Evolutionary conservation across 2,113 vertebrate genomes (phyloP).

Genomic region (Anarrhichthys ocellatus): DNA sequence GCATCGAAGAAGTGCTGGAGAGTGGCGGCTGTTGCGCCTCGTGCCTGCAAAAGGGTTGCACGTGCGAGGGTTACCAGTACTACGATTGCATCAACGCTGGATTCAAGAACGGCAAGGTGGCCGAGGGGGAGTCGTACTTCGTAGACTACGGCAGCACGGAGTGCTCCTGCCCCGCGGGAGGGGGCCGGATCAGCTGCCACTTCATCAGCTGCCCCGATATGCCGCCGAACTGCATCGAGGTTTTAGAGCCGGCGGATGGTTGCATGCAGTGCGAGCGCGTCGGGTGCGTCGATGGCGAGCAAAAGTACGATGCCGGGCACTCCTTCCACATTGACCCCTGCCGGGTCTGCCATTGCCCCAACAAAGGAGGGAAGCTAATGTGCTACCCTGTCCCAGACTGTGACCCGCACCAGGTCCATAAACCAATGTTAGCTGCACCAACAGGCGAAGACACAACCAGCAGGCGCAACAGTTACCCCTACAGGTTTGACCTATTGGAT

Average conservation of each 20-base stretch:
- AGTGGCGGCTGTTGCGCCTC: constrained; percentile 87
- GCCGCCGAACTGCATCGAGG: constrained; percentile 91
- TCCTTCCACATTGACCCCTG: constrained; percentile 90
- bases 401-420: constrained; percentile 33
- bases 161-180: constrained; percentile 91
- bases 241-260: constrained; percentile 85
- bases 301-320: constrained; percentile 91
- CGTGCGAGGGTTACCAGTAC: constrained; percentile 95
- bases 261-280: constrained; percentile 91
- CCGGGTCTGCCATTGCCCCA: constrained; percentile 92
- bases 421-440: constrained; percentile 56
- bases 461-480: constrained; percentile 74
- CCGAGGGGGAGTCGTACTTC: constrained; percentile 93
- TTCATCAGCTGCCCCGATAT: constrained; percentile 95
- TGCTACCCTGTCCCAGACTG: constrained; percentile 92
- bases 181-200: constrained; percentile 93
- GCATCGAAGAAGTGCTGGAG: constrained; percentile 90
- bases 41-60: constrained; percentile 89
- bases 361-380: constrained; percentile 89
- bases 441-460: constrained; percentile 60
- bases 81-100: constrained; percentile 94
- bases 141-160: constrained; percentile 97
- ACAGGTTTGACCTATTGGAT: constrained; percentile 85
- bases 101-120: constrained; percentile 91
- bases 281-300: constrained; percentile 86